These are phyloP conservation scores for Trichomycterus rosablanca DNA, from an alignment of 2,113 vertebrate genomes.

Conservation along the genomic window DNA sequence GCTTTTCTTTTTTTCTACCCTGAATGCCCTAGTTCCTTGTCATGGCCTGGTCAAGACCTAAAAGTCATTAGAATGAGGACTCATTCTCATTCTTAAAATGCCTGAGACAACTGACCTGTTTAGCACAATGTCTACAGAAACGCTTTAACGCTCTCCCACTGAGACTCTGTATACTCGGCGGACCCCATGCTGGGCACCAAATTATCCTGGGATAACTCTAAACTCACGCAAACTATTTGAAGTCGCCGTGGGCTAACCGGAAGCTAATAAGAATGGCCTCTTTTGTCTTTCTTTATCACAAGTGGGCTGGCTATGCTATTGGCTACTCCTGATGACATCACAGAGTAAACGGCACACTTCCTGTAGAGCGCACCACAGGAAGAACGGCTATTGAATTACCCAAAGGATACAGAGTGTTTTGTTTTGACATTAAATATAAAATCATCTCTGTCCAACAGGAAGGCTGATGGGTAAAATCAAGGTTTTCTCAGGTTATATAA, in stretches of 20 bases:
- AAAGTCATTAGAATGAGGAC: not conserved
- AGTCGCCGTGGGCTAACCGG: conserved; percentile 41
- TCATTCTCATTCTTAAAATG: conserved; percentile 1
- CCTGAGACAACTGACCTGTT: conserved; percentile 46
- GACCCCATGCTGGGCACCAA: conserved; percentile 39
- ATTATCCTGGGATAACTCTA: conserved; percentile 33
- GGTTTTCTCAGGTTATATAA: no score
- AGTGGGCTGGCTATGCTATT: conserved; percentile 36
- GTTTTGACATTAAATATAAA: not conserved
- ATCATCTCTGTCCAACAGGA: no score
- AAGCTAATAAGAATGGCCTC: conserved; percentile 51
- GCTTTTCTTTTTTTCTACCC: not conserved
- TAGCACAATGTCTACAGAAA: conserved; percentile 40
- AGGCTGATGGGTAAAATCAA: no score
- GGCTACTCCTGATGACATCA: conserved; percentile 36
- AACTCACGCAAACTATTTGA: conserved; percentile 42
- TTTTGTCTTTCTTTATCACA: conserved; percentile 50
- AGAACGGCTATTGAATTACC: not conserved
- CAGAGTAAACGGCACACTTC: conserved; percentile 30
- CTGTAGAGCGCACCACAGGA: conserved; percentile 17
- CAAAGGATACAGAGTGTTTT: not conserved
- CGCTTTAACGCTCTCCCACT: conserved; percentile 27
- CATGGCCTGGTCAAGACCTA: conserved; percentile 1
- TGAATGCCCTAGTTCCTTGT: conserved; percentile 5
- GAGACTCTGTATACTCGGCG: conserved; percentile 41